phyloP scores from a whole-genome alignment of 2,888 invertebrate species.

The Neoaliturus tenellus region DNA sequence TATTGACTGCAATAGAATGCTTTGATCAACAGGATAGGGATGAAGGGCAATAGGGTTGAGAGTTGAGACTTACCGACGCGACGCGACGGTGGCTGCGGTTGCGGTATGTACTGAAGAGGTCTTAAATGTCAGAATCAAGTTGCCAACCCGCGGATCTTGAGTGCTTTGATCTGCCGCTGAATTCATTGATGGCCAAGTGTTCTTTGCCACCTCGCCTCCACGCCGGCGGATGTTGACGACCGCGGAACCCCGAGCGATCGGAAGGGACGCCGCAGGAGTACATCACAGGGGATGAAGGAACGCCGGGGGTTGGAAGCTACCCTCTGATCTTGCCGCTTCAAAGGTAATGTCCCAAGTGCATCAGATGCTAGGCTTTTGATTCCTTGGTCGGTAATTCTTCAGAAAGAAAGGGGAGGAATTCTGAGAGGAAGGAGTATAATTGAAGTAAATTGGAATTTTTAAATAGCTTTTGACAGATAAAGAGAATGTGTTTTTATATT shows the following conservation, averaged over 20 bases:
- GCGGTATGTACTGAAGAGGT: background rate
- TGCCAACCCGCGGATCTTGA: background rate
- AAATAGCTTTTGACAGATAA: too few species aligned
- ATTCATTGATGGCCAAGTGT: background rate
- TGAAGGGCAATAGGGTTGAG: background rate
- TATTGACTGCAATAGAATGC: too few species aligned
- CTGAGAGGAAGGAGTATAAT: too few species aligned
- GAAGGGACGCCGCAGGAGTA: background rate
- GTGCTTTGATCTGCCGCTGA: constrained; percentile 13
- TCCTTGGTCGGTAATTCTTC: too few species aligned
- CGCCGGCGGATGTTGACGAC: constrained; percentile 23
- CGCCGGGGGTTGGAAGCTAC: background rate
- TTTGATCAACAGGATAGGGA: too few species aligned
- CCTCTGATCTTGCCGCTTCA: constrained; percentile 20
- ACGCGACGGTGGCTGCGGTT: background rate
- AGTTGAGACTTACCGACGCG: background rate
- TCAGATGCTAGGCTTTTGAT: background rate
- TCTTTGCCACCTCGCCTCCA: background rate
- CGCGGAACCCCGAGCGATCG: background rate
- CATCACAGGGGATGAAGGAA: background rate
- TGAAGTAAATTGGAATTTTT: too few species aligned
- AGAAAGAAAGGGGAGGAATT: too few species aligned
- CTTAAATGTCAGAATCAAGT: background rate
- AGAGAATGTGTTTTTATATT: too few species aligned
- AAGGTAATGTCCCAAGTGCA: background rate